phyloP scores from a whole-genome alignment of 2,797 vertebrate species.

The Iguana delicatissima region DNA sequence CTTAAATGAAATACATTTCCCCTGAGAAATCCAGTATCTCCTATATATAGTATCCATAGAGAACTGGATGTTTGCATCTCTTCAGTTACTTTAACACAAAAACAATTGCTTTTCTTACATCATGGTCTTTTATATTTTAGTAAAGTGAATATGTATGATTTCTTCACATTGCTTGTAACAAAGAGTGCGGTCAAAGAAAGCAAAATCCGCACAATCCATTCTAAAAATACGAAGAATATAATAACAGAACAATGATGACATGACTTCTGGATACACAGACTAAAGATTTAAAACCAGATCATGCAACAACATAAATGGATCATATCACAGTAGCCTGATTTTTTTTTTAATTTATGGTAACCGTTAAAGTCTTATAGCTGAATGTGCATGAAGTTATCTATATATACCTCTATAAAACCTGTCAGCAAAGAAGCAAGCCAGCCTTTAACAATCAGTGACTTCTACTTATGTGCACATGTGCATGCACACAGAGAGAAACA shows the following conservation, averaged over 20 bases:
- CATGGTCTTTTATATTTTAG: neutral
- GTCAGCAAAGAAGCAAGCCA: conserved; percentile 20
- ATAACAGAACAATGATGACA: neutral
- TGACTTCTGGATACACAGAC: neutral
- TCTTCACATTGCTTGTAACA: neutral
- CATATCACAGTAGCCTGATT: neutral
- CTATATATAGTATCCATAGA: neutral
- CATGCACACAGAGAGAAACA: neutral
- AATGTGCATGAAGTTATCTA: neutral
- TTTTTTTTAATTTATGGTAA: neutral
- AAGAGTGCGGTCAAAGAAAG: neutral
- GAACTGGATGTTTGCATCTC: neutral
- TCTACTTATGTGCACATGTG: neutral
- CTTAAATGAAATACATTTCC: neutral
- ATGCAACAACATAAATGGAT: neutral
- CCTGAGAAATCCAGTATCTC: neutral
- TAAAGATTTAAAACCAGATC: neutral
- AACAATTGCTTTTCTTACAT: neutral
- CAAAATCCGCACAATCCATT: neutral
- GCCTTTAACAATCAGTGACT: neutral
- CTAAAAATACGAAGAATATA: neutral
- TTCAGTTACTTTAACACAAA: neutral
- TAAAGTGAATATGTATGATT: neutral
- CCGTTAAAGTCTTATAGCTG: conserved; percentile 5
- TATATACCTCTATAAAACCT: neutral